Base-by-base conservation (phyloP, 2,888 invertebrate genomes). In the Euspilapteryx auroguttella region DNA sequence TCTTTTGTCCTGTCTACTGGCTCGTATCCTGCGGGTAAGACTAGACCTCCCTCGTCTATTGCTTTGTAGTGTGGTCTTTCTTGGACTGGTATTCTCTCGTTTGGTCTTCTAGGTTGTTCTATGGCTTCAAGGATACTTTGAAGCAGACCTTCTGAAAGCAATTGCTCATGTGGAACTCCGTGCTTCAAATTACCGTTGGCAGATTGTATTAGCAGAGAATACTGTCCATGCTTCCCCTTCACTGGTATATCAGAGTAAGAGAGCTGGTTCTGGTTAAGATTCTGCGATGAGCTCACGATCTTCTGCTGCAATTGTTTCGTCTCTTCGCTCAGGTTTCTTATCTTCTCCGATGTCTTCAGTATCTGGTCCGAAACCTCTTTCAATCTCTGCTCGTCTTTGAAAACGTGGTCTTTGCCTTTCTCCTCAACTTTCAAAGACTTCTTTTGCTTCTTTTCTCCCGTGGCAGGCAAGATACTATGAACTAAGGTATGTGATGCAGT, bases 101-200 rank as follows among this genome's bases (percentile, higher is more conserved):
- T 13, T 36, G 34, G 1, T 32, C 17, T 34, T n/a, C 36, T 32
- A 64, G 87, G 87, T 36, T 89, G 85, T 46, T 91, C 91, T 26
- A 91, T 89, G 0, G 90, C 91, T 34, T 87, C 83, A 2, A 92
- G 54, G 31, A 92, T 89, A 28, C 89, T 87, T 48, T 90, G 89
- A 2, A 91, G 54, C 0, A 92, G 65, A 2, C 87, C 89, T 47
- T 89, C 85, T 0, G 89, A 89, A 1, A 91, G 56, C 0, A 91
- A 78, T 50, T 89, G 87, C 9, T 86, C 86, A 41, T 91, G 90
- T 8, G 87, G 82, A 12, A 69, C 55, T 12, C 57, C 54, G 34
- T 77, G 73, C 0, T 75, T 71, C 24, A 49, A 48, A 3, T 46
- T 37, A 50, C 73, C 44, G 37, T 83, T 80, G 1, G 86, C 83